phyloP scores from a whole-genome alignment of 1,140 invertebrate species.

The Drusus annulatus region DNA sequence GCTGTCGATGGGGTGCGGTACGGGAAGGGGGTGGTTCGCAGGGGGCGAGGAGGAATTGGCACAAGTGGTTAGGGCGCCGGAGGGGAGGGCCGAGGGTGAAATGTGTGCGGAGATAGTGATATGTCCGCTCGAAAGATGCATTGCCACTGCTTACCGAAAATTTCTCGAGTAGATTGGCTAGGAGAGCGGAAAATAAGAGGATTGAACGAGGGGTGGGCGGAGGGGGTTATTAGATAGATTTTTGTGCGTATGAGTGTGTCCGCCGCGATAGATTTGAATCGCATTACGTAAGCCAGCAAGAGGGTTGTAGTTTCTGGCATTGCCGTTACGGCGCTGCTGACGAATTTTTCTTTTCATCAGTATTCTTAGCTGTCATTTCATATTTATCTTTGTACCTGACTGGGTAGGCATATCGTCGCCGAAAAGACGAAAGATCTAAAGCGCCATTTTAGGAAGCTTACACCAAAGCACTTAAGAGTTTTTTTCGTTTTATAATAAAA shows the following conservation, averaged over 20 bases:
- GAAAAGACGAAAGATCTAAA: too few relatives aligned
- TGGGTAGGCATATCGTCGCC: too few relatives aligned
- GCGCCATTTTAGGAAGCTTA: too few relatives aligned
- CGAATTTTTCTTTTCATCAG: too few relatives aligned
- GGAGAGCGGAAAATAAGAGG: conserved; percentile 59
- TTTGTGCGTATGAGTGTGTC: conserved; percentile 36
- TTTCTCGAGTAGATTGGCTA: conserved; percentile 59
- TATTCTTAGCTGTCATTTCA: too few relatives aligned
- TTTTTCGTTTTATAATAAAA: too few relatives aligned
- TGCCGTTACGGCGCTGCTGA: not conserved
- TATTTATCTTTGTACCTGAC: too few relatives aligned
- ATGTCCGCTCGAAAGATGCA: conserved; percentile 58
- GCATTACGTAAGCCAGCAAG: not conserved
- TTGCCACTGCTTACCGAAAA: conserved; percentile 58
- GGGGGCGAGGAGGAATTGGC: conserved; percentile 53
- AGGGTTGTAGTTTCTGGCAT: not conserved
- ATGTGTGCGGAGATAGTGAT: conserved; percentile 60
- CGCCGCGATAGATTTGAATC: conserved; percentile 16
- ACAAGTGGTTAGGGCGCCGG: conserved; percentile 51
- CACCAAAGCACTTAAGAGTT: too few relatives aligned
- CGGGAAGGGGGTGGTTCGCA: too few relatives aligned
- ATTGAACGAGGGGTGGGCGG: conserved; percentile 48
- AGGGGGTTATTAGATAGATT: conserved; percentile 20
- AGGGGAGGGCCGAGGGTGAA: conserved; percentile 51
- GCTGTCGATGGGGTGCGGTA: not conserved